These are phyloP conservation scores for Scaptomyza tumidula DNA, from an alignment of 2,888 invertebrate genomes.

Conservation along the genomic window DNA sequence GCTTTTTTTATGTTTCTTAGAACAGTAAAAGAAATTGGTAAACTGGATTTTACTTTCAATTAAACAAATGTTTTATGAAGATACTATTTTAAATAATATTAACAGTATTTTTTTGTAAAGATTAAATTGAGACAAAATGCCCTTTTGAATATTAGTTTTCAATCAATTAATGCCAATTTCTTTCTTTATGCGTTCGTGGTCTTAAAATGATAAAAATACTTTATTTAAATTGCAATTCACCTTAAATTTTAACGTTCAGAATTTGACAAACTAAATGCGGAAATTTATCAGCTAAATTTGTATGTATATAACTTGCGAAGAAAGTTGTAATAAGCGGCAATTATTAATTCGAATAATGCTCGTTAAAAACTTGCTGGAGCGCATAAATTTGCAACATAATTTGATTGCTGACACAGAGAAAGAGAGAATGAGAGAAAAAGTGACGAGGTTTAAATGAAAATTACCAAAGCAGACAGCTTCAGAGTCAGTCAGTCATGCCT, in stretches of 20 bases:
- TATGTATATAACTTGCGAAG: conserved; percentile 9
- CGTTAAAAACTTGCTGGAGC: conserved; percentile 66
- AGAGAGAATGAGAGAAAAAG: neutral
- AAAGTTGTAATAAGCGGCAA: conserved; percentile 39
- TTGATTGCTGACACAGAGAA: conserved; percentile 48
- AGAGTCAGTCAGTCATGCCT: conserved; percentile 50
- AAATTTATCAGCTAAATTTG: neutral
- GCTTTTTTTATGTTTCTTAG: neutral
- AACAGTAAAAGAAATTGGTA: neutral
- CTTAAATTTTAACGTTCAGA: neutral
- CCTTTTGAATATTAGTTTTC: no score
- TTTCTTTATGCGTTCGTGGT: neutral
- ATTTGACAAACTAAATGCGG: neutral
- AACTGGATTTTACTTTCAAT: no score
- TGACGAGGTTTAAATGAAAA: conserved; percentile 62
- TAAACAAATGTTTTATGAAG: no score
- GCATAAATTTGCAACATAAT: conserved; percentile 66
- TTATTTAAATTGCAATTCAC: neutral
- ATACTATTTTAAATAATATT: no score
- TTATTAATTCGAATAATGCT: conserved; percentile 71
- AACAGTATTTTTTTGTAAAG: no score
- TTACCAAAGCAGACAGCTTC: conserved; percentile 45
- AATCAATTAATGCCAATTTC: no score
- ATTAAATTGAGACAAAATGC: no score
- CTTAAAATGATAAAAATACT: neutral